Conservation (phyloP, 2,888 invertebrate genomes). For the Podotricha telesiphe region DNA sequence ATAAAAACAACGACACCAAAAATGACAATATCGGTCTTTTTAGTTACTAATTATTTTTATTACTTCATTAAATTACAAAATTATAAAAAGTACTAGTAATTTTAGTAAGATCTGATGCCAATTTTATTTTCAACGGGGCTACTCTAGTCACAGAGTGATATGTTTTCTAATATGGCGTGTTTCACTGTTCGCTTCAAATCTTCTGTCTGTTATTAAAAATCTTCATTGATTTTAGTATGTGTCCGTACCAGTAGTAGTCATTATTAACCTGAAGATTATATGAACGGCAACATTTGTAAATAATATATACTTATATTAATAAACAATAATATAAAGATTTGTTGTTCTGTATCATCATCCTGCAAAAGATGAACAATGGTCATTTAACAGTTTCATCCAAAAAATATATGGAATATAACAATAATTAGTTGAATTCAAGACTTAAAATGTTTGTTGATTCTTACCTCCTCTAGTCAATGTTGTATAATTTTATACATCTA, state of each 20-base stretch:
- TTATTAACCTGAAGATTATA: neutral
- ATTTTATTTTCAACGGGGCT: constrained; percentile 1
- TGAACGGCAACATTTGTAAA: neutral
- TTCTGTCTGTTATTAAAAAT: neutral
- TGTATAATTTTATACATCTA: constrained; percentile 33
- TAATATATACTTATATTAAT: constrained; percentile 5
- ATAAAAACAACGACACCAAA: constrained; percentile 73
- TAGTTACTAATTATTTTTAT: constrained; percentile 43
- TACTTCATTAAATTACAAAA: constrained; percentile 14
- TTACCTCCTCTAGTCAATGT: constrained; percentile 33
- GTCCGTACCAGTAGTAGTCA: neutral
- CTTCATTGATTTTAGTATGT: neutral
- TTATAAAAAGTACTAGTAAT: constrained; percentile 2
- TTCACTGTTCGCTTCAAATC: neutral
- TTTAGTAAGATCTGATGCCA: constrained; percentile 36
- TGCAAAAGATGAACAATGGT: neutral
- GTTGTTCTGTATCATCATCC: neutral
- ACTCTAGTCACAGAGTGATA: constrained; percentile 22
- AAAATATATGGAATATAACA: no score
- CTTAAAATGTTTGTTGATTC: neutral
- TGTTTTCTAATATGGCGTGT: constrained; percentile 16
- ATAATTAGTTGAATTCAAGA: neutral
- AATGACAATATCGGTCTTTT: constrained; percentile 42
- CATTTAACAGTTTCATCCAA: neutral
- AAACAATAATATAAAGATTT: neutral